Percentiles rank a stretch among this genome's conserved stretches.
phyloP scores from a whole-genome alignment of 2,888 invertebrate genomes.

The Pammene fasciana region DNA sequence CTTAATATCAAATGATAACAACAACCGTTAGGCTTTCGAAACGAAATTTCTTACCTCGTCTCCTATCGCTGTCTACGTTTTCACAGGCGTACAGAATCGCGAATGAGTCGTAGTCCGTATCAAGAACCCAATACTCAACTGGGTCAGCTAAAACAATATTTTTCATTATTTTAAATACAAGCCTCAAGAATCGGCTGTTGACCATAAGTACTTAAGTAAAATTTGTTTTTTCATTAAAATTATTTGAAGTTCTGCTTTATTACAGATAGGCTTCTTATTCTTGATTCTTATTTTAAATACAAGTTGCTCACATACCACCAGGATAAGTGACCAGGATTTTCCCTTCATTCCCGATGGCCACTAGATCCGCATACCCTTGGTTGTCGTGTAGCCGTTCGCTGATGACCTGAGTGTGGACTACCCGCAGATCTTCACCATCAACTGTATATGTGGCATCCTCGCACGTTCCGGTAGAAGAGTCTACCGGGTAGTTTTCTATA shows the following conservation, averaged over 20 bases:
- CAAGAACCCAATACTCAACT: slow-evolving; percentile 52
- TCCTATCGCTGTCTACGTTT: slow-evolving; percentile 69
- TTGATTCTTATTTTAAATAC: too few relatives aligned
- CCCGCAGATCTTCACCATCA: slow-evolving; percentile 52
- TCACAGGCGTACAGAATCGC: slow-evolving; percentile 84
- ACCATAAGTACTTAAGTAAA: too few relatives aligned
- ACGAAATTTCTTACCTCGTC: slow-evolving; percentile 59
- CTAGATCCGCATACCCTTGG: slow-evolving; percentile 74
- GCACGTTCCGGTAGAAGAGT: slow-evolving; percentile 84
- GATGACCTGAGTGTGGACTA: slow-evolving; percentile 61
- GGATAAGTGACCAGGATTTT: slow-evolving; percentile 82
- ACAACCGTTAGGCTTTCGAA: too few relatives aligned
- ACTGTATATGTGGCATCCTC: slow-evolving; percentile 81
- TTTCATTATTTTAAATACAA: background rate
- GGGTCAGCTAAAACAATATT: slow-evolving; percentile 41
- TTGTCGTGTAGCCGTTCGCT: slow-evolving; percentile 75
- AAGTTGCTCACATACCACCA: slow-evolving; percentile 58
- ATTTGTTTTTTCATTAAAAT: too few relatives aligned
- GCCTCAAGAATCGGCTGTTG: too few relatives aligned
- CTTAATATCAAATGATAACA: too few relatives aligned
- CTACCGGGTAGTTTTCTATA: slow-evolving; percentile 84
- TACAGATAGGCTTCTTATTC: background rate
- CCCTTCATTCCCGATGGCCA: slow-evolving; percentile 71
- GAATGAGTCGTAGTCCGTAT: slow-evolving; percentile 84
- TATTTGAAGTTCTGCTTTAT: background rate